Evolutionary conservation across 2,113 vertebrate species (phyloP), one percentile per base, ranked within the genome.

Genomic region (Propithecus coquereli): DNA sequence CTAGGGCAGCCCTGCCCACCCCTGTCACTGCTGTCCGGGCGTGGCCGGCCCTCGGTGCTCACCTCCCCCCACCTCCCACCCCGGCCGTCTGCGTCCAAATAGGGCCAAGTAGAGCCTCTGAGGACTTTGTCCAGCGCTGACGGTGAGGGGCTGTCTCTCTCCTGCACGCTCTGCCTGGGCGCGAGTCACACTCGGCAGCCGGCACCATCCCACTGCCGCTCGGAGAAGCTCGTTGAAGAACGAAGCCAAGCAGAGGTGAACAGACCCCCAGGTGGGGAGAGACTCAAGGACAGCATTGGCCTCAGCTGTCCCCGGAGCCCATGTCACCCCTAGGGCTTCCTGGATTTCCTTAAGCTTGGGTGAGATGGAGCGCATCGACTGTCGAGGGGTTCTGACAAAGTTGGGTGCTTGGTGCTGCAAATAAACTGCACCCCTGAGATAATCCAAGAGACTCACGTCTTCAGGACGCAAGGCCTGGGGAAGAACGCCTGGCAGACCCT

Each of bases 241-340:
- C 8, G 32, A 17, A 68, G 47, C 32, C 32, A 84, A 90, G 71
- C 23, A 40, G 11, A 10, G n/a, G 27, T 14, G 52, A 66, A 5
- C 43, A 47, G 37, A 54, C 6, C 20, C 9, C 22, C 27, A 32
- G 14, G 30, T 5, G 20, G 37, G 0, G 71, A 34, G 34, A 23
- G n/a, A 16, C 0, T 8, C 0, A 0, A 73, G 34, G 32, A 12
- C 47, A 50, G 32, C 1, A 3, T 1, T 12, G 13, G 25, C 27
- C 7, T 7, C 50, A 22, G 34, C 45, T 27, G 5, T 2, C 32
- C 57, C 40, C 7, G 0, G 0, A 52, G 59, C 66, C 32, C 4
- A 79, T 0, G 1, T 3, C 6, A 40, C n/a, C 43, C 23, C 52
- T 45, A 59, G 32, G 40, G 23, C 45, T 45, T 6, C 16, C 50